These are phyloP conservation scores for Gryllus longicercus DNA, from an alignment of 2,888 invertebrate genomes.

Conservation along the genomic window DNA sequence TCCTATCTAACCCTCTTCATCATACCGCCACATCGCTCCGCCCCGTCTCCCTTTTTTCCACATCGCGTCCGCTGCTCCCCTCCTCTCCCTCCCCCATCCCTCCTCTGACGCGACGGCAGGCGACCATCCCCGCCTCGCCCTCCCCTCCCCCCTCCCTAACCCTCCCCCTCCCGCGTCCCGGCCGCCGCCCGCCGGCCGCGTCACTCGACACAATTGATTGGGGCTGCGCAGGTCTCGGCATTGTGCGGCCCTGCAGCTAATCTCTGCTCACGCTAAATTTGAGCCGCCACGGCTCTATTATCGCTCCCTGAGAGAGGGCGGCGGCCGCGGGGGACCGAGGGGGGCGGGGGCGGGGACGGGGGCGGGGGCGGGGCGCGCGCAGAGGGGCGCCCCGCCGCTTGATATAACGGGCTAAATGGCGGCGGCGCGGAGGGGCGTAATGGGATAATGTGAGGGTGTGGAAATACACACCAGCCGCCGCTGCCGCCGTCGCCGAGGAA, in stretches of 20 bases:
- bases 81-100: constrained; percentile 19
- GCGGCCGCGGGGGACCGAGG: neutral
- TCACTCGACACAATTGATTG: constrained; percentile 1
- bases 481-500: constrained; percentile 24
- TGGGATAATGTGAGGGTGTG: constrained; percentile 34
- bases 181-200: constrained; percentile 1
- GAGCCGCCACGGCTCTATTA: constrained; percentile 46
- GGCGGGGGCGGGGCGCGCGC: constrained; percentile 51
- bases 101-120: neutral
- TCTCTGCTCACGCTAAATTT: constrained; percentile 46
- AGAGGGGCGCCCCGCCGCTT: constrained; percentile 40
- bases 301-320: constrained; percentile 41
- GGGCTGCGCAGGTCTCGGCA: constrained; percentile 25
- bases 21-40: neutral
- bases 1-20: constrained; percentile 11
- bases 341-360: constrained; percentile 47
- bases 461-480: constrained; percentile 24
- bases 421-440: constrained; percentile 27
- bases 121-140: no score
- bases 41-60: constrained; percentile 20
- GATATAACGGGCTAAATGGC: constrained; percentile 37
- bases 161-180: neutral
- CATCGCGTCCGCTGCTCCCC: constrained; percentile 21
- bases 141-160: neutral
- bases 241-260: constrained; percentile 35